Conservation (phyloP, 1,140 invertebrate species). For the Coptotermes formosanus region DNA sequence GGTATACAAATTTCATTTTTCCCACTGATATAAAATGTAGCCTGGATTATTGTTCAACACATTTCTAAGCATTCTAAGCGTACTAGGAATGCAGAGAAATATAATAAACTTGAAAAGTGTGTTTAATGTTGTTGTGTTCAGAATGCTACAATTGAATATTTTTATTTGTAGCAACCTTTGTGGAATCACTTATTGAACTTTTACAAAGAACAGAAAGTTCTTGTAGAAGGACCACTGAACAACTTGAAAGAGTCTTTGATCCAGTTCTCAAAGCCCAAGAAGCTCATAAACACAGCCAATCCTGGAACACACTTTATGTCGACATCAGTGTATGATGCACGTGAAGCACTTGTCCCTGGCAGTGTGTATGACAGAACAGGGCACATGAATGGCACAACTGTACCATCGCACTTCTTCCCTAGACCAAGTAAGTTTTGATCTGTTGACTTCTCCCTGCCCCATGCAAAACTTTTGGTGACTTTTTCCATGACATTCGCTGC, state of each 20-base stretch:
- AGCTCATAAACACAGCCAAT: constrained; percentile 89
- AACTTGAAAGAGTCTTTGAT: constrained; percentile 97
- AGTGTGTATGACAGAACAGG: constrained; percentile 69
- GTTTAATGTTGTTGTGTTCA: too few relatives aligned
- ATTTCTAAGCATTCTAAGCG: too few relatives aligned
- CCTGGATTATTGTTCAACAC: too few relatives aligned
- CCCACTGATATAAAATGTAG: too few relatives aligned
- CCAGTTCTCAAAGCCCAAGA: constrained; percentile 96
- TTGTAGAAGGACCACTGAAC: constrained; percentile 97
- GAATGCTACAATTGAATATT: neutral
- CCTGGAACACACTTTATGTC: constrained; percentile 97
- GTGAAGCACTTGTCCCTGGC: constrained; percentile 85
- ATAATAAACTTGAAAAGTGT: too few relatives aligned
- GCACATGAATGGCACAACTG: constrained; percentile 38
- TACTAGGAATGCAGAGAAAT: too few relatives aligned
- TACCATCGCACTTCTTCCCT: constrained; percentile 4
- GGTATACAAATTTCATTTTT: too few relatives aligned
- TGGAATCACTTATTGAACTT: constrained; percentile 98
- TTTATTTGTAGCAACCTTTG: constrained; percentile 71
- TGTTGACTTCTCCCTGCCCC: too few relatives aligned
- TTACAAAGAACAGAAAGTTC: constrained; percentile 96
- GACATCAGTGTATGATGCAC: constrained; percentile 89
- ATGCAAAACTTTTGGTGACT: too few relatives aligned
- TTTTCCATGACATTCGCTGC: too few relatives aligned
- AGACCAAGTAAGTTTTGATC: constrained; percentile 17